Evolutionary conservation across 2,797 vertebrate species (phyloP).

Genomic region (Amblyopsis hoosieri): DNA sequence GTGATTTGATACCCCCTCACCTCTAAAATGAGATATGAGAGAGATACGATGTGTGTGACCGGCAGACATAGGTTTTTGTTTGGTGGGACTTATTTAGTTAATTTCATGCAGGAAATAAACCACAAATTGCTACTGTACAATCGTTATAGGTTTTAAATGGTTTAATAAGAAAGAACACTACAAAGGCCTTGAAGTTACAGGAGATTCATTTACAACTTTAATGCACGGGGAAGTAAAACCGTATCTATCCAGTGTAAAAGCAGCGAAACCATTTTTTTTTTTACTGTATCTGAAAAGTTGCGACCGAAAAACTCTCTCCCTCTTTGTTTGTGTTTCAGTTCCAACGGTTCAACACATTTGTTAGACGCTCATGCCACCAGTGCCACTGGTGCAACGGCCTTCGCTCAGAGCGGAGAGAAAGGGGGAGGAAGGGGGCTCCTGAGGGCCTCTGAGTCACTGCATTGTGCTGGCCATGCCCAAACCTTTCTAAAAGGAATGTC

Average conservation of each 20-base stretch:
- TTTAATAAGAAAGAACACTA: neutral
- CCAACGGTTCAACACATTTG: conserved; percentile 38
- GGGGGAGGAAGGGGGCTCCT: conserved; percentile 37
- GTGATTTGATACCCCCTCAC: conserved; percentile 62
- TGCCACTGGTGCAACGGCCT: conserved; percentile 52
- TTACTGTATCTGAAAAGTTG: conserved; percentile 44
- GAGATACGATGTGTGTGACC: conserved; percentile 46
- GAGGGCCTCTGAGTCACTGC: conserved; percentile 63
- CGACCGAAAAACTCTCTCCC: conserved; percentile 31
- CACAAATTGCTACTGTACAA: neutral
- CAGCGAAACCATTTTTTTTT: conserved; percentile 1
- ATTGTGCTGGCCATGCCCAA: conserved; percentile 58
- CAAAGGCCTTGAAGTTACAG: neutral
- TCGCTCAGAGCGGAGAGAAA: conserved; percentile 24
- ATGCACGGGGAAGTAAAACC: too few species aligned
- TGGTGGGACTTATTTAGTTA: neutral
- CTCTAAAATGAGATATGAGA: conserved; percentile 53
- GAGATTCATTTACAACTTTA: too few species aligned
- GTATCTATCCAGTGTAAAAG: conserved; percentile 12
- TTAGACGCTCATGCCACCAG: conserved; percentile 40
- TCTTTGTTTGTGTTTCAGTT: conserved; percentile 46
- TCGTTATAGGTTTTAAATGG: neutral
- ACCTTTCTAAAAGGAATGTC: conserved; percentile 72
- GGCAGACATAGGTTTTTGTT: neutral
- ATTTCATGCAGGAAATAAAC: neutral